phyloP scores from a whole-genome alignment of 2,888 invertebrate species.

The Lycia hirtaria region DNA sequence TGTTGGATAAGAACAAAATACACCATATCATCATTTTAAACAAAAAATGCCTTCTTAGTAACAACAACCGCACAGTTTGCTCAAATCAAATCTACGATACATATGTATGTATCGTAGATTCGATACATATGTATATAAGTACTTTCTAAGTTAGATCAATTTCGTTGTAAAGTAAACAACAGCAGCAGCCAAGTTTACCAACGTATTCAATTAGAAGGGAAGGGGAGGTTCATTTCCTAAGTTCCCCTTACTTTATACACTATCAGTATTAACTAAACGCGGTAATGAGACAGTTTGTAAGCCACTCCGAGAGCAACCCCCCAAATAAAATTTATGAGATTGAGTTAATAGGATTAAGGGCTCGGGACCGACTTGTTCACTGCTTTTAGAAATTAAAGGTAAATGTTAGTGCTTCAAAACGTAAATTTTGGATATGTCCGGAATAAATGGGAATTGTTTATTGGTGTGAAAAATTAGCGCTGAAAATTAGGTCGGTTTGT shows the following conservation, averaged over 20 bases:
- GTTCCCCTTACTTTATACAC: constrained; percentile 42
- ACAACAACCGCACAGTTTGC: no score
- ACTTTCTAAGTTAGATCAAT: background rate
- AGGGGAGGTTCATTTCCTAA: constrained; percentile 28
- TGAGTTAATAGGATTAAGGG: constrained; percentile 44
- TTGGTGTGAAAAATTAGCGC: constrained; percentile 2
- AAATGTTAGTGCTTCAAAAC: constrained; percentile 16
- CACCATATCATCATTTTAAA: no score
- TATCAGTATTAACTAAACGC: constrained; percentile 58
- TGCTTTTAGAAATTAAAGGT: constrained; percentile 30
- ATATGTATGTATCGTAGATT: no score
- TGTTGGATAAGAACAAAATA: no score
- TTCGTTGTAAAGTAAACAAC: constrained; percentile 13
- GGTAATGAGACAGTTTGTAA: constrained; percentile 63
- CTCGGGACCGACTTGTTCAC: constrained; percentile 29
- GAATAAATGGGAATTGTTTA: constrained; percentile 13
- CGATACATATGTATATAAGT: no score
- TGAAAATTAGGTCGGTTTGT: constrained; percentile 9
- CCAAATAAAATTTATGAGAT: constrained; percentile 61
- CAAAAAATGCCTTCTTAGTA: no score
- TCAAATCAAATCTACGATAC: no score
- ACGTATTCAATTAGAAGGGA: constrained; percentile 39
- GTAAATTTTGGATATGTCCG: constrained; percentile 16
- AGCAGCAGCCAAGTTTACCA: constrained; percentile 6
- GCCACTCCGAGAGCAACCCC: constrained; percentile 48